Evolutionary conservation across 2,888 invertebrate species (phyloP), one percentile per base, ranked within the genome.

Genomic region (Leucania comma): DNA sequence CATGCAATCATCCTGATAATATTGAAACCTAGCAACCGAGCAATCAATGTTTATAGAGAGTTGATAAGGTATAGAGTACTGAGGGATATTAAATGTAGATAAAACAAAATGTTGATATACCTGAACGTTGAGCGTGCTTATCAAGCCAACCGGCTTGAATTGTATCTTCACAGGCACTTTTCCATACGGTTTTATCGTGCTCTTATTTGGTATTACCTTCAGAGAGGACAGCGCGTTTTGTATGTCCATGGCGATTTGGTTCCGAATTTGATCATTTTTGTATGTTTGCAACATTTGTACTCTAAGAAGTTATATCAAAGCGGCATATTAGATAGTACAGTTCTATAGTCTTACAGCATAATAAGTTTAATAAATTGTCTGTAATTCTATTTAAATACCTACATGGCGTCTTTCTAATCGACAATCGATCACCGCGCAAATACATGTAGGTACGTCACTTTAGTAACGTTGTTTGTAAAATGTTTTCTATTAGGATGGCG

Each of bases 111-210:
- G 9, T 17, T 3, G 4, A 75, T 68, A 51, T 57, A 95, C 96
- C 93, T 95, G 95, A 65, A 94, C 92, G 73, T 93, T 90, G 1
- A 96, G 89, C 10, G 88, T 88, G 71, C 90, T 95, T 65, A 96
- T 95, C 89, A 94, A 87, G 12, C 94, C 95, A 26, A 94, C 86
- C 4, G 96, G 96, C 74, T 95, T 95, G 66, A 95, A 95, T 63
- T 93, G 93, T 87, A 96, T 94, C 83, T 93, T 95, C 68, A 96
- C 69, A 3, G 94, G 91, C 12, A 92, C 90, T 84, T 94, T 95
- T 71, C 88, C 91, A 66, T 93, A 89, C 1, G 96, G 93, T 22
- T 86, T 86, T 79, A 96, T 95, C 1, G 50, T 86, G 67, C 91
- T 93, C 71, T 90, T 93, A 51, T 88, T 92, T 1, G 96, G 96